A percentile compares a stretch with the other conserved stretches of the same genome.
phyloP scores from a whole-genome alignment of 2,888 invertebrate species.

The Hypercompe scribonia region DNA sequence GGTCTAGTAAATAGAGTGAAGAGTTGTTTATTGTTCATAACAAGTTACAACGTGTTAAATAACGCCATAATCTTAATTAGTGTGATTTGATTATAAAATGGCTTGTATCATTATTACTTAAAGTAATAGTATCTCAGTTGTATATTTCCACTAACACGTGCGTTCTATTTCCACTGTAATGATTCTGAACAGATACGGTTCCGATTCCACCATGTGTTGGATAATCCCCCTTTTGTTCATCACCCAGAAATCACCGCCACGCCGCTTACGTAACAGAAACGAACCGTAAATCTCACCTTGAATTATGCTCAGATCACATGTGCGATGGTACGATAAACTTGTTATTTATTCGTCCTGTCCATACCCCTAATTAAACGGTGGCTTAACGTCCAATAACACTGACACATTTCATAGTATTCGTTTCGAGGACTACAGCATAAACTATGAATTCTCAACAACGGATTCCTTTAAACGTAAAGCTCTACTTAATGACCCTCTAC shows the following conservation, averaged over 20 bases:
- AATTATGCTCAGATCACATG: constrained; percentile 62
- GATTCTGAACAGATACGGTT: constrained; percentile 38
- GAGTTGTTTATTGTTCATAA: not conserved
- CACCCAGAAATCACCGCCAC: constrained; percentile 16
- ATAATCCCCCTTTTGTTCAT: constrained; percentile 25
- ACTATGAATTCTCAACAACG: too few species aligned
- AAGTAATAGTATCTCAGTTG: constrained; percentile 29
- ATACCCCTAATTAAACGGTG: constrained; percentile 72
- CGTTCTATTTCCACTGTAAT: constrained; percentile 30
- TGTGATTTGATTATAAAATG: constrained; percentile 4
- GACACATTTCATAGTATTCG: constrained; percentile 72
- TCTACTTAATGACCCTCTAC: constrained; percentile 69
- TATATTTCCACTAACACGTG: constrained; percentile 39
- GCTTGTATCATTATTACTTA: constrained; percentile 28
- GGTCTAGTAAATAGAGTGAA: not conserved
- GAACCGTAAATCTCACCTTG: constrained; percentile 55
- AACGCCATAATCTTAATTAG: not conserved
- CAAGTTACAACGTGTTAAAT: not conserved
- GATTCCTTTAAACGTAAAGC: constrained; percentile 65
- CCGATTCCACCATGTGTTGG: constrained; percentile 19
- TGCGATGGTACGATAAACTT: constrained; percentile 79
- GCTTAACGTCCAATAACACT: constrained; percentile 63
- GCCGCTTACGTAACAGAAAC: constrained; percentile 48
- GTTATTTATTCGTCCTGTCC: constrained; percentile 77
- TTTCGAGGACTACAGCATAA: constrained; percentile 56